Conservation (phyloP, 2,888 invertebrate species). For the Rhingia rostrata region DNA sequence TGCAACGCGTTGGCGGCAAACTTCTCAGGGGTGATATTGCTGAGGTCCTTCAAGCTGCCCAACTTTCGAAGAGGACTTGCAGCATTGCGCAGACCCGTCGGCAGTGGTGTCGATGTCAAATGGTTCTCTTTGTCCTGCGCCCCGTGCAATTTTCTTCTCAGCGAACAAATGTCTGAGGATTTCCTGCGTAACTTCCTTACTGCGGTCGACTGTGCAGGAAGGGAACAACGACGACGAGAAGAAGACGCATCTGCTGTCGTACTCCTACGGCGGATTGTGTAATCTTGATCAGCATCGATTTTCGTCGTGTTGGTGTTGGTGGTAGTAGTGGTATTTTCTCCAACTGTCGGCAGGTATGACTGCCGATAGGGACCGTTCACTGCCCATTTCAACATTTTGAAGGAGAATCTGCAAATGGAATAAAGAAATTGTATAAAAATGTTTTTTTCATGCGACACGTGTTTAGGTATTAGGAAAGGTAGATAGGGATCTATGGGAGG, state of each 20-base stretch:
- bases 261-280: constrained; percentile 68
- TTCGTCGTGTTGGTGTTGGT: constrained; percentile 14
- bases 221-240: constrained; percentile 57
- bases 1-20: constrained; percentile 33
- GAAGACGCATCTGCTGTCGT: constrained; percentile 55
- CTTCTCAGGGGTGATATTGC: constrained; percentile 78
- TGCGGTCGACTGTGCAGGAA: constrained; percentile 41
- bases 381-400: constrained; percentile 82
- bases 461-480: constrained; percentile 1
- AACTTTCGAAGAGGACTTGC: constrained; percentile 71
- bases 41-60: constrained; percentile 78
- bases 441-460: constrained; percentile 13
- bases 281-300: constrained; percentile 62
- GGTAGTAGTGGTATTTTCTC: constrained; percentile 38
- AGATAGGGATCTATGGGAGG: constrained; percentile 12
- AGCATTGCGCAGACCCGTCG: constrained; percentile 64
- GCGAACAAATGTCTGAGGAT: constrained; percentile 75
- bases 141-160: constrained; percentile 57
- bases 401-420: constrained; percentile 52
- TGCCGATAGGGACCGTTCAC: constrained; percentile 79
- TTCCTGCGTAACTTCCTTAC: constrained; percentile 76
- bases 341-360: constrained; percentile 77
- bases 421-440: constrained; percentile 34
- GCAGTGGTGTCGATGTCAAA: constrained; percentile 79
- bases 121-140: constrained; percentile 79